phyloP scores from a whole-genome alignment of 2,888 invertebrate genomes.

The Stegana nigrithorax region DNA sequence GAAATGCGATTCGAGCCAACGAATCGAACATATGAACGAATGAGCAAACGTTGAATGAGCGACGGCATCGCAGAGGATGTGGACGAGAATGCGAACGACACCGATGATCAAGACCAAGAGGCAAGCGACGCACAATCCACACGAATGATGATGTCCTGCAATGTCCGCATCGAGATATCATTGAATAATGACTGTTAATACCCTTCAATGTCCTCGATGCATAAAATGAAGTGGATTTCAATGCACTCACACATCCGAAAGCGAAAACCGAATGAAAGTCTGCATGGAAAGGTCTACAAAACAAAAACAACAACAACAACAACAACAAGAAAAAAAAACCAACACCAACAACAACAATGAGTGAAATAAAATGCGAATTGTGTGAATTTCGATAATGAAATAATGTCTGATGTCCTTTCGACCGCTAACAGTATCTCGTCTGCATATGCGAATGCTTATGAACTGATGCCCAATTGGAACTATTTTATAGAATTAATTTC shows the following conservation, averaged over 20 bases:
- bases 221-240: slow-evolving; percentile 58
- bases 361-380: slow-evolving; percentile 58
- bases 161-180: slow-evolving; percentile 63
- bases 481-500: no score
- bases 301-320: slow-evolving; percentile 11
- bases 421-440: background rate
- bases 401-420: slow-evolving; percentile 26
- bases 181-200: slow-evolving; percentile 68
- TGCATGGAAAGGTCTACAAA: no score
- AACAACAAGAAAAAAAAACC: slow-evolving; percentile 1
- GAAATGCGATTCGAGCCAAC: slow-evolving; percentile 1
- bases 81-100: slow-evolving; percentile 14
- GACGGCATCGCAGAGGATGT: slow-evolving; percentile 25
- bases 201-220: slow-evolving; percentile 60
- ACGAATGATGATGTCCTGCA: slow-evolving; percentile 59
- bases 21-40: no score
- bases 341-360: slow-evolving; percentile 28
- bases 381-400: slow-evolving; percentile 61
- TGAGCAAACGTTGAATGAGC: slow-evolving; percentile 2
- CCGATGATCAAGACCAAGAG: background rate
- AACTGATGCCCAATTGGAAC: no score
- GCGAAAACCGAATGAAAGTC: background rate
- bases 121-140: slow-evolving; percentile 27
- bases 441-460: no score
- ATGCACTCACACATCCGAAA: slow-evolving; percentile 44